These are phyloP conservation scores for Chelonia mydas DNA, from an alignment of 2,797 vertebrate genomes.

Conservation along the genomic window DNA sequence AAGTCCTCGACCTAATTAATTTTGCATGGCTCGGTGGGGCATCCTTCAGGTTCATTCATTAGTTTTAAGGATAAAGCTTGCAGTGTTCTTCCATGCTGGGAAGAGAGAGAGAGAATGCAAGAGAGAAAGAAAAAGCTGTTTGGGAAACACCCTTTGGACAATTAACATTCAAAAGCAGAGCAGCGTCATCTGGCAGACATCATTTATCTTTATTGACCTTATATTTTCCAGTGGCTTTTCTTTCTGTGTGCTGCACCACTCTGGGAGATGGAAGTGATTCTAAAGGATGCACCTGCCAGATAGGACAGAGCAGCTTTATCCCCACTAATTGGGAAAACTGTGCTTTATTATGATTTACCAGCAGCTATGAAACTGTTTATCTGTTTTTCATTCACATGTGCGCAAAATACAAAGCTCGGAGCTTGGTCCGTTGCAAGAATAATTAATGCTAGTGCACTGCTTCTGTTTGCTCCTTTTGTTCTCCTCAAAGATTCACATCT, in stretches of 20 bases:
- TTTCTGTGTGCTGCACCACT: fast-evolving
- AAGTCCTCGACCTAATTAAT: conserved; percentile 57
- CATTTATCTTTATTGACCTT: not conserved
- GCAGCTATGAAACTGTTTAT: not conserved
- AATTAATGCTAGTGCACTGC: fast-evolving
- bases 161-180: not conserved
- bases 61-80: conserved; percentile 29
- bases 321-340: not conserved
- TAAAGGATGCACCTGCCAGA: not conserved
- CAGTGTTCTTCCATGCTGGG: not conserved
- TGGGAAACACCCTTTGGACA: not conserved
- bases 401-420: not conserved
- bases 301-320: not conserved
- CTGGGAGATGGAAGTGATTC: not conserved
- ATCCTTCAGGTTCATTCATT: conserved; percentile 46
- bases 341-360: not conserved
- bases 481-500: not conserved
- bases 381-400: not conserved
- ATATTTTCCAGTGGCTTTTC: not conserved
- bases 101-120: not conserved
- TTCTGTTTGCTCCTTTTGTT: not conserved
- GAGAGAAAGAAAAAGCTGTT: fast-evolving
- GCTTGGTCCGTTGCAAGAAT: not conserved
- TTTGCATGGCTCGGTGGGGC: conserved; percentile 23
- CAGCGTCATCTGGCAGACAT: not conserved